Base-by-base conservation (phyloP, 2,113 vertebrate genomes). In the Carassius auratus region DNA sequence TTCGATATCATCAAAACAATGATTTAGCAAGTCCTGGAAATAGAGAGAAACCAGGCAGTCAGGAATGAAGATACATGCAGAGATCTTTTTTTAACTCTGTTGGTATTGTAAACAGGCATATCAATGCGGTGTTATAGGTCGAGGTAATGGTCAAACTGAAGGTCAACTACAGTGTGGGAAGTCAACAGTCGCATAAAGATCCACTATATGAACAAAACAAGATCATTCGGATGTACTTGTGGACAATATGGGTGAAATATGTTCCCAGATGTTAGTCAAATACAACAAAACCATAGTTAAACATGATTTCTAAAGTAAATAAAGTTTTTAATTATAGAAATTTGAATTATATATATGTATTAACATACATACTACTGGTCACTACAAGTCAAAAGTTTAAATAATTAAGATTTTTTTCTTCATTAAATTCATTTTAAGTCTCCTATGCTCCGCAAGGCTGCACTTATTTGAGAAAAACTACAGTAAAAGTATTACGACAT, bases 1-100 rank as follows among this genome's bases (percentile, higher is more conserved):
- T 91, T 97, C 97, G 2, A 98, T 95, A 83, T 97, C 96, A 3
- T 97, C 96, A 1, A 98, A 97, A 57, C 96, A 95, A 86, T 95
- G 97, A 88, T 97, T 98, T 84, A 97, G 93, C 80, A 97, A 94
- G 26, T 93, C 93, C 97, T 98, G 19, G 17, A 57, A 50, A 15
- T 9, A 66, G n/a, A 45, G 61, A 66, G 23, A 64, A 36, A 61
- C 10, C 14, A 68, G 69, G 10, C 38, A 26, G 19, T 23, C 14
- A 26, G 3, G 48, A 8, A 48, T 23, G 14, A 14, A 48, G 23
- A 48, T 19, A 42, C 8, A 12, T 36, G 8, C 68, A 10, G 17
- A 19, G 33, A 38, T 38, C 3, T 38, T 19, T 75, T 3, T 15
- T 48, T 6, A 75, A 1, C 10, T 45, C 71, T 50, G 73, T 50